Conservation (phyloP, 2,113 vertebrate genomes). For the Malurus cyaneus region DNA sequence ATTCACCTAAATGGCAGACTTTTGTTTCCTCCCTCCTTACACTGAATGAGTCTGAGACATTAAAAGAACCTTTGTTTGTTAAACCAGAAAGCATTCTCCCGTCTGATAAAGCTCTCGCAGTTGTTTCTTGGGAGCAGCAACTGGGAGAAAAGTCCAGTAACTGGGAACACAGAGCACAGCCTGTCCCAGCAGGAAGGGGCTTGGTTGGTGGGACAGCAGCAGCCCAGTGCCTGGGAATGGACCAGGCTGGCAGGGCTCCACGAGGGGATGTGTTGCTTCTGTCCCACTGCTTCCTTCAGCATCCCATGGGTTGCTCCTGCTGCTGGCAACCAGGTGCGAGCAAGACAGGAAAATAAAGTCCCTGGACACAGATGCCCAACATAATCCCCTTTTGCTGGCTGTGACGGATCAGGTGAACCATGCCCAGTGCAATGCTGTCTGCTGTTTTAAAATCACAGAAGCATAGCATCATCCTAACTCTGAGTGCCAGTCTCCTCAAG, state of each 20-base stretch:
- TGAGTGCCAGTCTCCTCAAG: neutral
- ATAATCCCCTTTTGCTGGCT: fast-evolving
- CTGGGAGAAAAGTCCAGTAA: neutral
- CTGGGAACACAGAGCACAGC: neutral
- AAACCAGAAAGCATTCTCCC: neutral
- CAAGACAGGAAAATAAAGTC: neutral
- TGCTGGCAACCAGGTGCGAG: fast-evolving
- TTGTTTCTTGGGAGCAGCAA: neutral
- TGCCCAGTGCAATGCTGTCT: neutral
- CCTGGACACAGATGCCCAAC: fast-evolving
- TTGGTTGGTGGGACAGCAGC: neutral
- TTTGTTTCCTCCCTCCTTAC: neutral
- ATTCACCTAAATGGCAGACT: neutral
- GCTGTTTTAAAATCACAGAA: neutral
- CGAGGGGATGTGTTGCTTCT: neutral
- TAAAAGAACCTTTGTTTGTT: neutral
- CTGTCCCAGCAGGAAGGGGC: neutral
- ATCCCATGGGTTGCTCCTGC: fast-evolving
- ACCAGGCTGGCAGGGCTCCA: neutral
- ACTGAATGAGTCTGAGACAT: neutral
- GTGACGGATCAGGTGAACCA: fast-evolving
- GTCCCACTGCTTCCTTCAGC: neutral
- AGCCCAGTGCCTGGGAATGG: neutral
- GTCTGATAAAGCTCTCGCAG: fast-evolving
- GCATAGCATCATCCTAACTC: neutral